Evolutionary conservation across 2,113 vertebrate genomes (phyloP).

Genomic region (Vidua macroura): DNA sequence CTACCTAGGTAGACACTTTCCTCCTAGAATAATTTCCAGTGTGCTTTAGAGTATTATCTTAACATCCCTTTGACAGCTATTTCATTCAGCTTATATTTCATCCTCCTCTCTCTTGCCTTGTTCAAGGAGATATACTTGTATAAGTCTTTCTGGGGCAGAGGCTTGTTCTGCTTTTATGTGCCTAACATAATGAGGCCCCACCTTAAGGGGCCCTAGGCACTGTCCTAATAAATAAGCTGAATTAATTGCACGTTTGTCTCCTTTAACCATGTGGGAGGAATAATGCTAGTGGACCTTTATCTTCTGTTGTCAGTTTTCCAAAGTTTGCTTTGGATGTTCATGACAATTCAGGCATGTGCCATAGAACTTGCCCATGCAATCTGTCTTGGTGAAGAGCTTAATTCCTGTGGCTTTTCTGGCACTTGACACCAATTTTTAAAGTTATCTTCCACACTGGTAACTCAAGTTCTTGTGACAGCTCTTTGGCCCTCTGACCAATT

Average conservation of each 20-base stretch:
- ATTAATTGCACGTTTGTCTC: neutral
- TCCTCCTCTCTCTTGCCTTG: neutral
- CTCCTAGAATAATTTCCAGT: neutral
- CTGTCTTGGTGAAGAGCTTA: neutral
- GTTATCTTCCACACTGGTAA: neutral
- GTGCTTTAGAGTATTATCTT: neutral
- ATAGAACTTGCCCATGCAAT: slow-evolving; percentile 1
- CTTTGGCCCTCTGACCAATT: neutral
- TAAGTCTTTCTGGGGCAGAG: neutral
- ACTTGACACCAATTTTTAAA: neutral
- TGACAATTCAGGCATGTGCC: neutral
- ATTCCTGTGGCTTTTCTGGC: neutral
- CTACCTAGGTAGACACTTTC: neutral
- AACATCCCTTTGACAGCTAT: neutral
- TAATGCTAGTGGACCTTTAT: neutral
- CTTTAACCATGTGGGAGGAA: slow-evolving; percentile 4
- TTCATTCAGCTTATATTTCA: neutral
- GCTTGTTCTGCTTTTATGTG: neutral
- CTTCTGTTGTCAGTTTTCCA: neutral
- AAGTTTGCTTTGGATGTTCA: neutral
- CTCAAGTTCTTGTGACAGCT: neutral
- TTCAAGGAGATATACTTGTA: neutral
- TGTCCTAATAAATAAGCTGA: slow-evolving; percentile 11
- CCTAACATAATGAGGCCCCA: neutral
- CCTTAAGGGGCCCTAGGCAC: neutral